Base-by-base conservation (phyloP, 1,140 invertebrate species). In the Macrobrachium nipponense region DNA sequence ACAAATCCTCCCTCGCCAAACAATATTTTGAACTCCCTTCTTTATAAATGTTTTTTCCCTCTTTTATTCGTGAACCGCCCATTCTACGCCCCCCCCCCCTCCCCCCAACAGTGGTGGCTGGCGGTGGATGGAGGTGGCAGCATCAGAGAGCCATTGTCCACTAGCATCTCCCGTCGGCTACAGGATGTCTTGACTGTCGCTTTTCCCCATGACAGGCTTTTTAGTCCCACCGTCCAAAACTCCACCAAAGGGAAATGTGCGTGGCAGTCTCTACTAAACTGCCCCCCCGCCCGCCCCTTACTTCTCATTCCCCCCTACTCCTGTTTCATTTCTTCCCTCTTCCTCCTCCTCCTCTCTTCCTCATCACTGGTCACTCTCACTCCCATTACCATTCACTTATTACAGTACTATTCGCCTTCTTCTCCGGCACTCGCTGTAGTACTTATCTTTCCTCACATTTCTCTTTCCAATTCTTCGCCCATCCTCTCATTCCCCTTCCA, bases 171-270 rank as follows among this genome's bases (percentile, higher is more conserved):
- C 58, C 83, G 83, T 86, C 83, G 64, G 44, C 66, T 73, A 86
- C 83, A 86, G 83, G 77, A 86, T 86, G 83, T 86, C 83, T 86
- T 80, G 66, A 85, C 83, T 86, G 83, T 86, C 83, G 77, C 18
- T 14, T 73, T 20, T 58, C 58, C 60, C 77, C 68, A 72, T 86
- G 83, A 86, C 83, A 86, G 83, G 51, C 83, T 80, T 85, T 86
- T 86, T 86, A 61, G 83, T 27, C 58, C 80, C 64, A 20, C 58
- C 80, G 72, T 70, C 68, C 11, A 59, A 70, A 59, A 62, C n/a
- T 18, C 8, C 27, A 51, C 3, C 20, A 77, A 59, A 66, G 27
- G 76, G 83, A 73, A 72, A 79, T 77, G 82, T 77, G 73, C 73
- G 82, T 84, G 82, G 73, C 61, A 76, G 73, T 20, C 36, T 64